phyloP scores from a whole-genome alignment of 2,113 vertebrate genomes.

The Madoqua kirkii region DNA sequence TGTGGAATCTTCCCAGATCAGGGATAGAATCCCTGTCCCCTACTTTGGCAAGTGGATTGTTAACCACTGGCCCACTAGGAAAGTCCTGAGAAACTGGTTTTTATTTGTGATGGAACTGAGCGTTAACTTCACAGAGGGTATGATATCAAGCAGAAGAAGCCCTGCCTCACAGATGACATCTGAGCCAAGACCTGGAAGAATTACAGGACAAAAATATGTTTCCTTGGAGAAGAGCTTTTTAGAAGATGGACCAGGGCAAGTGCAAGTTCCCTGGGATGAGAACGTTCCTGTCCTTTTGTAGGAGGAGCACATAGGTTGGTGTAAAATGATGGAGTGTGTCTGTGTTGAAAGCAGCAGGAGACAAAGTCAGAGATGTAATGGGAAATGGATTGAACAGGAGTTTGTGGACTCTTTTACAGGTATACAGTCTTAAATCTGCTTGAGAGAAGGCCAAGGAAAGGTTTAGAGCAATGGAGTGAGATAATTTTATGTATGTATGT shows the following conservation, averaged over 20 bases:
- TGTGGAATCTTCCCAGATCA: not conserved
- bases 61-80: not conserved
- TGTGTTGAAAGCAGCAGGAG: not conserved
- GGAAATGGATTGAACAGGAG: not conserved
- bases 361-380: no score
- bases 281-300: not conserved
- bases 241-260: not conserved
- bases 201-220: not conserved
- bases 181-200: not conserved
- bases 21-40: not conserved
- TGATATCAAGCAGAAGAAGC: not conserved
- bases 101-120: not conserved
- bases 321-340: no score
- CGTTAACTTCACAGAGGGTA: not conserved
- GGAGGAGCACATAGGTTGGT: not conserved
- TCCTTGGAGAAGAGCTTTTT: not conserved
- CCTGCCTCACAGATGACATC: not conserved
- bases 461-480: not conserved
- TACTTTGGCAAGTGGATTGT: not conserved
- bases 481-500: no score
- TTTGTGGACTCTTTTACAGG: not conserved
- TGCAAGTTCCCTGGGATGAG: not conserved
- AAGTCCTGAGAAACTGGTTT: not conserved
- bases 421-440: not conserved
- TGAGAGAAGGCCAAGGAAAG: not conserved